Evolutionary conservation across 92 coral and sea anemone genomes (phyloP), one percentile per base, ranked within the genome.

Genomic region (Palythoa heliodiscus): DNA sequence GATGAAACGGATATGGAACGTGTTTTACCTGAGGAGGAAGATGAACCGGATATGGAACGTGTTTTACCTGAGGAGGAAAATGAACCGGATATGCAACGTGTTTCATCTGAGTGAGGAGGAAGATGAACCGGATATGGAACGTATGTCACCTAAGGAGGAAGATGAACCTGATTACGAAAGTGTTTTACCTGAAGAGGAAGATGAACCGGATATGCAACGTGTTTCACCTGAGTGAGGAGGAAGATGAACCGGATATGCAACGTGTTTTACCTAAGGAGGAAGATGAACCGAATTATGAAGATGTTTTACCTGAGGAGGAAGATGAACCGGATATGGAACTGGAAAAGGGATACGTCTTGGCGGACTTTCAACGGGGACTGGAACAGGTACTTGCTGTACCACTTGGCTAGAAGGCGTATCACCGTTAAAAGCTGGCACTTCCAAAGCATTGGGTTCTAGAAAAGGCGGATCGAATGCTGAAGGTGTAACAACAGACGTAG

Each of bases 201-300:
- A 9, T 77, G 93, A 24, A 90, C 93, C 22, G 92, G 90, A 68
- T 73, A 85, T 1, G 98, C 94, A 52, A 93, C 87, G 13, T 71
- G 98, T 16, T 94, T 80, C 55, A 89, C 89, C 15, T 97, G 93
- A 14, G 98, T 97, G 93, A 14, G 98, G 98, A 20, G 98, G 97
- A 12, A 94, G 82, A 20, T 93, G 79, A 11, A 96, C 93, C 35
- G 98, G 98, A 73, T 90, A 91, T 1, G 98, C 98, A 11, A 96
- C 93, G 39, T 82, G 89, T 71, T 89, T 92, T 50, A 96, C 86
- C 54, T 82, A 71, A 10, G 98, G 98, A 11, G 98, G 96, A 57
- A 57, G 48, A 4, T 43, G 8, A 43, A 43, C 48, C 8, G 8
- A 5, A 43, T 43, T 5, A 5, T 5, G 50, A 43, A 43, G 7